Percentiles rank a stretch among this genome's conserved stretches.
These are phyloP conservation scores for Tautogolabrus adspersus DNA, from an alignment of 2,113 vertebrate species.

Conservation along the genomic window DNA sequence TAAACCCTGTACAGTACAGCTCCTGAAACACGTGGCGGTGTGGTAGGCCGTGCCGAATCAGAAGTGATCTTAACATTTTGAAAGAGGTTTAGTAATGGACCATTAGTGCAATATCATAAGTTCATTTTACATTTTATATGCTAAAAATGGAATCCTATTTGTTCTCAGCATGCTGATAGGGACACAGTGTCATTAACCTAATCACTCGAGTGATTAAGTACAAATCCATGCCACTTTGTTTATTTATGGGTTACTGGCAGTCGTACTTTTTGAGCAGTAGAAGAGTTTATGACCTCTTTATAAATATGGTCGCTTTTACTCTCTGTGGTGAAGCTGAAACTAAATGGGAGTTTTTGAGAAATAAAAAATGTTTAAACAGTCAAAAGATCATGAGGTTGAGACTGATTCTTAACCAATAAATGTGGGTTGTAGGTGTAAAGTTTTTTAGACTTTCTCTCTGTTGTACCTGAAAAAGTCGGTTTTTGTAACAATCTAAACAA, in stretches of 20 bases:
- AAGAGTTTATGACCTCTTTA: neutral
- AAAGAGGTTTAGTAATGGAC: constrained; percentile 11
- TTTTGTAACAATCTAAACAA: too few species aligned
- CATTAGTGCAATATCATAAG: constrained; percentile 14
- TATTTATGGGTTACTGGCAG: constrained; percentile 10
- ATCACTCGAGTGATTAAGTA: constrained; percentile 21
- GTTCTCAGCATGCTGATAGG: constrained; percentile 1
- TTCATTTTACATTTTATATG: neutral
- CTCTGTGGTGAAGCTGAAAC: neutral
- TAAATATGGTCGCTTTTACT: neutral
- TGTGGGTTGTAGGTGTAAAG: too few species aligned
- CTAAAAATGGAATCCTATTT: constrained; percentile 8
- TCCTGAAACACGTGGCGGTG: constrained; percentile 3
- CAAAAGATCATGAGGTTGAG: too few species aligned
- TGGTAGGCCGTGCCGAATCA: neutral
- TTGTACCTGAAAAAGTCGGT: too few species aligned
- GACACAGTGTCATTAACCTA: constrained; percentile 16
- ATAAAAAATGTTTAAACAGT: too few species aligned
- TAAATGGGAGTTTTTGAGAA: neutral
- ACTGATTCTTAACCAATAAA: too few species aligned
- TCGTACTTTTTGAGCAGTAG: neutral
- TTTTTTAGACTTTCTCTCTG: too few species aligned
- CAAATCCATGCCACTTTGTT: neutral
- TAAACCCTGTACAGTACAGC: neutral
- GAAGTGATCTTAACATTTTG: neutral